These are phyloP conservation scores for Lutjanus argentimaculatus DNA, from an alignment of 2,797 vertebrate species.

Conservation along the genomic window DNA sequence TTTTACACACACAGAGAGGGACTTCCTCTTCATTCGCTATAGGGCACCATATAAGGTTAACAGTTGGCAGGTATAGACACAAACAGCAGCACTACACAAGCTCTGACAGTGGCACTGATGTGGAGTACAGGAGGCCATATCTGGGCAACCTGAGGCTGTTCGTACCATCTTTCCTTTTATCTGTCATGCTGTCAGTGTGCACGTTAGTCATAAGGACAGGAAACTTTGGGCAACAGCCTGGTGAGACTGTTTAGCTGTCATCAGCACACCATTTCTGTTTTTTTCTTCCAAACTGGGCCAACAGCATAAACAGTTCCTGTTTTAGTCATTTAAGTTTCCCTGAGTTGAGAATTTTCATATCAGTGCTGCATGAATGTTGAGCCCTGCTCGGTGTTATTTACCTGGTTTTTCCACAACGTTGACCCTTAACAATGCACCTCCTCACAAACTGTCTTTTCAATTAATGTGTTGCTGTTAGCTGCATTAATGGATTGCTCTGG, in stretches of 20 bases:
- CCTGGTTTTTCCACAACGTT: not conserved
- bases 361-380: not conserved
- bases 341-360: slow-evolving; percentile 12
- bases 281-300: slow-evolving; percentile 43
- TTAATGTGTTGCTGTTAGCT: too few relatives aligned
- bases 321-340: slow-evolving; percentile 33
- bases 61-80: slow-evolving; percentile 58
- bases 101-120: slow-evolving; percentile 9
- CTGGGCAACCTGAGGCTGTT: slow-evolving; percentile 9
- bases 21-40: slow-evolving; percentile 68
- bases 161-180: slow-evolving; percentile 41
- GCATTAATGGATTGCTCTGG: not conserved
- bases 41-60: slow-evolving; percentile 80
- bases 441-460: not conserved
- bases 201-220: slow-evolving; percentile 54
- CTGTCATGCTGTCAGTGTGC: not conserved
- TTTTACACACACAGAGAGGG: slow-evolving; percentile 32
- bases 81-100: not conserved
- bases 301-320: slow-evolving; percentile 37
- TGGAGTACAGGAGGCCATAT: slow-evolving; percentile 17
- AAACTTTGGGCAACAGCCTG: slow-evolving; percentile 45
- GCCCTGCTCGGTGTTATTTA: not conserved
- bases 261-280: slow-evolving; percentile 43
- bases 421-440: not conserved
- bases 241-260: slow-evolving; percentile 40